phyloP scores from a whole-genome alignment of 2,113 vertebrate genomes.

The Prunella fulvescens region DNA sequence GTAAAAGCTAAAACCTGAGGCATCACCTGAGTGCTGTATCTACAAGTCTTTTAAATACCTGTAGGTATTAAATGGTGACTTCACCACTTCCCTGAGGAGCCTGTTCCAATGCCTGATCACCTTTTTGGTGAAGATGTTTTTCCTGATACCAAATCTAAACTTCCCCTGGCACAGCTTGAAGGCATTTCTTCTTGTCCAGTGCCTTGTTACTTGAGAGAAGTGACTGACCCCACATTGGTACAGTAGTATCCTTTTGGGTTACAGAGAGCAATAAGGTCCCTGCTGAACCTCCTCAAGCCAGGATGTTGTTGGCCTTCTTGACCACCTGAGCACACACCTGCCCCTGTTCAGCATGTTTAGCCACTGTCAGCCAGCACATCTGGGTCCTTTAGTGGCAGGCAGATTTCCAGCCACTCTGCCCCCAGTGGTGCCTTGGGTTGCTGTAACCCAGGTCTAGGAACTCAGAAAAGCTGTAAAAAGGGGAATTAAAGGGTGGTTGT shows the following conservation, averaged over 20 bases:
- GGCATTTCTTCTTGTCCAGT: not conserved
- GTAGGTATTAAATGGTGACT: not conserved
- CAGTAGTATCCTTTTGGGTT: not conserved
- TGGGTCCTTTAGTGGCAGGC: not conserved
- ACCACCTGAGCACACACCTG: not conserved
- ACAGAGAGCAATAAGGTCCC: fast-evolving
- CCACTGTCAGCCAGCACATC: not conserved
- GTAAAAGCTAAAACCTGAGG: not conserved
- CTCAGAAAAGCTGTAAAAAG: not conserved
- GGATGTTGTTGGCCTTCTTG: not conserved
- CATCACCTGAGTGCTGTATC: not conserved
- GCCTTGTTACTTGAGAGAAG: not conserved
- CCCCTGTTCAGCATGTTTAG: not conserved
- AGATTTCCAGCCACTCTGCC: not conserved
- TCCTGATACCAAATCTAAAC: not conserved
- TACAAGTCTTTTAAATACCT: not conserved
- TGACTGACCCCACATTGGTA: not conserved
- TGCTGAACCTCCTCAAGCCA: not conserved
- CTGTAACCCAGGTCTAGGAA: not conserved
- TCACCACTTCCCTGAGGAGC: not conserved
- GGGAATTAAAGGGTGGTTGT: not conserved
- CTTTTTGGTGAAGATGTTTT: not conserved
- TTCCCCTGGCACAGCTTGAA: not conserved
- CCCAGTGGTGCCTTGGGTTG: not conserved
- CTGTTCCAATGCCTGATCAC: not conserved